Base-by-base conservation (phyloP, 37 sponge, comb jelly and placozoan genomes). In the Aphrocallistes beatrix region DNA sequence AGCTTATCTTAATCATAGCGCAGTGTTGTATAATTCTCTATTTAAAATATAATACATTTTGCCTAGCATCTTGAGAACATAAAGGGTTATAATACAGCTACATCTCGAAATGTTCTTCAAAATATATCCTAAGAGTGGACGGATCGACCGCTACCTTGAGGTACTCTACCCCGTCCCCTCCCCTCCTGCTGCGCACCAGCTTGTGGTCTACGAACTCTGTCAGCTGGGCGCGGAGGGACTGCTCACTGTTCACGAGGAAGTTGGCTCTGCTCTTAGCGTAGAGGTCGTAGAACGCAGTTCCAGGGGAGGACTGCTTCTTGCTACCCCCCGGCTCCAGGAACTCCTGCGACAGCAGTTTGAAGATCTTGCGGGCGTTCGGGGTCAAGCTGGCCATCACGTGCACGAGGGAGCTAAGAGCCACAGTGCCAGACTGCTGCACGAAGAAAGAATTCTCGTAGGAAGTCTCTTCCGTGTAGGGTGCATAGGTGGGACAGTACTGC, bases 141-240 rank as follows among this genome's bases (percentile, higher is more conserved):
- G 32, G 75, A 36, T 94, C 90, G 0, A 94, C 39, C 9, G 90
- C 85, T 6, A 94, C 88, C 37, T 38, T 38, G 9, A 94, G 86
- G 38, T 91, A 88, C 34, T 94, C 94, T 0, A 88, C 85, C n/a
- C 92, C 94, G 81, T 92, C 93, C 0, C 85, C 51, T 37, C 91
- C 93, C 23, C 90, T 90, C 1, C 83, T 83, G 6, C 88, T 88
- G 37, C 86, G 88, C 23, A 98, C 86, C 88, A 98, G 81, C 48
- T 90, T 93, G 87, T 98, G 99, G 81, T 98, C 99, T 17, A 19
- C 37, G 81, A 98, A 98, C 86, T 98, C 99, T 0, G 91, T 93
- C 47, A 98, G 88, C 47, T 98, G 96, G 13, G 92, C 83, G 21
- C 91, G 39, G 17, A 98, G 84, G 1, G 99, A 87, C 81, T 87